These are phyloP conservation scores for Physella acuta DNA, from an alignment of 1,140 invertebrate genomes.

Conservation along the genomic window DNA sequence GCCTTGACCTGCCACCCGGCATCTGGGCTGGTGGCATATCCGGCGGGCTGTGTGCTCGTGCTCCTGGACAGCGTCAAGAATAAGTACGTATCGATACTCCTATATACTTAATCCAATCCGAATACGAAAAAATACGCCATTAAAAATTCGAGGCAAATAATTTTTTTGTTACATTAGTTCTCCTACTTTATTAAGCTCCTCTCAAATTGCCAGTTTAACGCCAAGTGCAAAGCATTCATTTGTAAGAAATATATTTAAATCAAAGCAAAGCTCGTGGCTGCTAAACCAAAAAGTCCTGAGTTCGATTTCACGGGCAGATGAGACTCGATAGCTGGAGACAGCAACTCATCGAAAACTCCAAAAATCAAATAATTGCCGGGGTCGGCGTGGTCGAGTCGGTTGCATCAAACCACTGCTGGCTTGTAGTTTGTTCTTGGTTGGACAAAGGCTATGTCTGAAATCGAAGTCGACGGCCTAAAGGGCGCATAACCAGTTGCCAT, in stretches of 20 bases:
- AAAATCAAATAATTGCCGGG: no score
- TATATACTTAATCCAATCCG: constrained; percentile 65
- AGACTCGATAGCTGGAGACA: no score
- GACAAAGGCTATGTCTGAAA: no score
- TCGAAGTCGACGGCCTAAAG: no score
- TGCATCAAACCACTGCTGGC: no score
- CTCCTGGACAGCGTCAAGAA: constrained; percentile 20
- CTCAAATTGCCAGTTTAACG: background rate
- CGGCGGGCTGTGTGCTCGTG: constrained; percentile 14
- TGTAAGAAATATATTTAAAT: background rate
- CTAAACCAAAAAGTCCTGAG: no score
- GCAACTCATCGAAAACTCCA: no score
- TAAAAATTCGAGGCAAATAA: background rate
- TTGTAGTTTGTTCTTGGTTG: no score
- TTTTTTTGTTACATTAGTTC: no score
- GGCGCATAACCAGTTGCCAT: no score
- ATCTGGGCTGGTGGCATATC: constrained; percentile 19
- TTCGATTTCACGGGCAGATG: no score
- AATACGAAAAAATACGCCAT: background rate
- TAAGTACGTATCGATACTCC: constrained; percentile 53
- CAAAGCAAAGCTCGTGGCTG: background rate
- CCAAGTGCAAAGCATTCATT: background rate
- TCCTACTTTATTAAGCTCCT: background rate
- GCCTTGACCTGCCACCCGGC: constrained; percentile 18
- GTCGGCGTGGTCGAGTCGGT: no score